Evolutionary conservation across 2,888 invertebrate genomes (phyloP).

Genomic region (Drosophila neoperkinsi): DNA sequence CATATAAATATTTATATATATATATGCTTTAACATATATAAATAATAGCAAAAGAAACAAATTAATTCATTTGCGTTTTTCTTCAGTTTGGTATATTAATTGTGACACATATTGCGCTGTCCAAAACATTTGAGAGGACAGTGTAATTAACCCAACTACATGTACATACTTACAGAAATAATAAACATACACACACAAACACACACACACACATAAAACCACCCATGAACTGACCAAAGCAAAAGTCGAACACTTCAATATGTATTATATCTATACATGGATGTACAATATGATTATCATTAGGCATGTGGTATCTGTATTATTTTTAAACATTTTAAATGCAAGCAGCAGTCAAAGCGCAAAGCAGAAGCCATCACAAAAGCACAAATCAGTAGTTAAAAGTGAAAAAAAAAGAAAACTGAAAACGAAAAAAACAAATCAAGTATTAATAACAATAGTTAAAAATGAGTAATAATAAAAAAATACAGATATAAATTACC

Average conservation of each 20-base stretch:
- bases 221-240: conserved; percentile 70
- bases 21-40: conserved; percentile 57
- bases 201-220: conserved; percentile 20
- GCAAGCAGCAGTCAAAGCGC: conserved; percentile 58
- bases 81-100: conserved; percentile 57
- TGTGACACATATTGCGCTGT: conserved; percentile 46
- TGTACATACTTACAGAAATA: conserved; percentile 49
- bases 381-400: conserved; percentile 71
- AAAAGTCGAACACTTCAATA: conserved; percentile 33
- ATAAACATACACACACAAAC: conserved; percentile 22
- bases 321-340: conserved; percentile 47
- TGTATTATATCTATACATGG: conserved; percentile 39
- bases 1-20: conserved; percentile 53
- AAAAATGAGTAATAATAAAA: conserved; percentile 27
- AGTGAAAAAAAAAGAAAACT: conserved; percentile 15
- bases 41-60: conserved; percentile 59
- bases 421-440: conserved; percentile 6
- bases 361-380: conserved; percentile 70
- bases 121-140: conserved; percentile 19
- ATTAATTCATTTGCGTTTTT: conserved; percentile 57
- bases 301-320: conserved; percentile 50
- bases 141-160: conserved; percentile 44
- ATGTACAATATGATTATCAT: conserved; percentile 48
- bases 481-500: conserved; percentile 39
- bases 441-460: conserved; percentile 58